Evolutionary conservation across 2,113 vertebrate genomes (phyloP).

Genomic region (Willisornis vidua): DNA sequence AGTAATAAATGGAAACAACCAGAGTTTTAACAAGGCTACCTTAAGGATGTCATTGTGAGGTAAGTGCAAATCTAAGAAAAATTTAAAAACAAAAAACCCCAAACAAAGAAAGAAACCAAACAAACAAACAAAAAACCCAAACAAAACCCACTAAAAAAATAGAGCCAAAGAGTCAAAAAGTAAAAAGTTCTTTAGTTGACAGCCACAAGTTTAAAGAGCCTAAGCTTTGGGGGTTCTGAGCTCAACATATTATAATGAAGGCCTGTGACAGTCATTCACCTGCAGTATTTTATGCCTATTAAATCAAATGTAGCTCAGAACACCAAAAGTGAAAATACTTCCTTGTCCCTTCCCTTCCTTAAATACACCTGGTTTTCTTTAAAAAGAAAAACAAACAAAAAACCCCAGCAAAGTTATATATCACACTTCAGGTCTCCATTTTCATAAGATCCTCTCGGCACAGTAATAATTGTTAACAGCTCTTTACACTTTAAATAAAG

Average conservation of each 20-base stretch:
- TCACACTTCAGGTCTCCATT: not conserved
- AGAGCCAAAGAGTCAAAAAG: not conserved
- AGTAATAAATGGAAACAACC: not conserved
- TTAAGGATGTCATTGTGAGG: not conserved
- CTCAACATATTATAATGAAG: not conserved
- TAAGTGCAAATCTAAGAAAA: not conserved
- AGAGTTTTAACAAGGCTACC: not conserved
- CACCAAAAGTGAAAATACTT: not conserved
- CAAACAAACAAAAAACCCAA: too few relatives aligned
- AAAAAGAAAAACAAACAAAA: not conserved
- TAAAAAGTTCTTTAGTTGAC: not conserved
- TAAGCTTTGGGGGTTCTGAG: not conserved
- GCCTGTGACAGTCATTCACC: not conserved
- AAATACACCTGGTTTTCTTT: not conserved
- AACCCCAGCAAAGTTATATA: not conserved
- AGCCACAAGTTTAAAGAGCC: not conserved
- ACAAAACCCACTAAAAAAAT: not conserved
- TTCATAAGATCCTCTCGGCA: not conserved
- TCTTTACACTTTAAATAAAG: not conserved
- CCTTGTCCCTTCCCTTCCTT: not conserved
- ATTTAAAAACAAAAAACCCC: not conserved
- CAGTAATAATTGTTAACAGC: not conserved
- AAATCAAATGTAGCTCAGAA: not conserved
- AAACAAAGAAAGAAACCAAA: too few relatives aligned
- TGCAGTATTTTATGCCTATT: not conserved